Percentiles rank a stretch among this genome's conserved stretches.
These are phyloP conservation scores for Halictus quadricinctus DNA, from an alignment of 2,888 invertebrate species.

Conservation along the genomic window DNA sequence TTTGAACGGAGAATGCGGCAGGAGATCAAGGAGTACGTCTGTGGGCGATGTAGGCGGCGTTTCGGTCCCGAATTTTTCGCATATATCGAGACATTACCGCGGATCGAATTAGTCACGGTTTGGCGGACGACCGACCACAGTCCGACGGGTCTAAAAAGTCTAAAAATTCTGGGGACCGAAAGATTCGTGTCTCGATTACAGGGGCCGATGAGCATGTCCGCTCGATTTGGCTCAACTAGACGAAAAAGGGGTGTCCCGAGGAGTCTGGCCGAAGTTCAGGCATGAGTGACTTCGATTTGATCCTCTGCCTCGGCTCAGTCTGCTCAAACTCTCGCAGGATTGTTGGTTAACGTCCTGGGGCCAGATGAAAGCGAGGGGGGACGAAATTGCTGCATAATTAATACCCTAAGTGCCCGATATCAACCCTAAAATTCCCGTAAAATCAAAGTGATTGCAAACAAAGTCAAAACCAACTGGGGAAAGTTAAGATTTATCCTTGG, in stretches of 20 bases:
- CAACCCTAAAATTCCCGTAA: not conserved
- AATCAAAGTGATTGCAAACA: not conserved
- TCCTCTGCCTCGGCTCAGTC: constrained; percentile 25
- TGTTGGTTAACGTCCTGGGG: constrained; percentile 51
- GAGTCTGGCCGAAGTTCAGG: constrained; percentile 52
- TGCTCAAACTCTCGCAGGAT: constrained; percentile 24
- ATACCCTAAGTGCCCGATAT: constrained; percentile 9
- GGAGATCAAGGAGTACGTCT: not conserved
- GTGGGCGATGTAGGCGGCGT: not conserved
- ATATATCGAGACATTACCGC: not conserved
- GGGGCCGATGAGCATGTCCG: constrained; percentile 66
- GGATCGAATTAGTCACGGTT: constrained; percentile 7
- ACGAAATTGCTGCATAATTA: constrained; percentile 56
- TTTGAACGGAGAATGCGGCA: not conserved
- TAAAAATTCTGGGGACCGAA: constrained; percentile 38
- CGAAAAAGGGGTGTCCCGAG: constrained; percentile 69
- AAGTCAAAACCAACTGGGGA: not conserved
- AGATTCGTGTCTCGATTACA: constrained; percentile 67
- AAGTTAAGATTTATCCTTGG: not conserved
- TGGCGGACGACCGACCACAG: not conserved
- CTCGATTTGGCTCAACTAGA: constrained; percentile 65
- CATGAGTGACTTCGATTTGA: constrained; percentile 34
- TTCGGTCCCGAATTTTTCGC: not conserved
- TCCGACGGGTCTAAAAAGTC: constrained; percentile 20
- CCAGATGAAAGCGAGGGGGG: constrained; percentile 29